Percentiles rank a stretch among this genome's conserved stretches.
Conservation (phyloP, 2,113 vertebrate species). For the Engraulis encrasicolus region DNA sequence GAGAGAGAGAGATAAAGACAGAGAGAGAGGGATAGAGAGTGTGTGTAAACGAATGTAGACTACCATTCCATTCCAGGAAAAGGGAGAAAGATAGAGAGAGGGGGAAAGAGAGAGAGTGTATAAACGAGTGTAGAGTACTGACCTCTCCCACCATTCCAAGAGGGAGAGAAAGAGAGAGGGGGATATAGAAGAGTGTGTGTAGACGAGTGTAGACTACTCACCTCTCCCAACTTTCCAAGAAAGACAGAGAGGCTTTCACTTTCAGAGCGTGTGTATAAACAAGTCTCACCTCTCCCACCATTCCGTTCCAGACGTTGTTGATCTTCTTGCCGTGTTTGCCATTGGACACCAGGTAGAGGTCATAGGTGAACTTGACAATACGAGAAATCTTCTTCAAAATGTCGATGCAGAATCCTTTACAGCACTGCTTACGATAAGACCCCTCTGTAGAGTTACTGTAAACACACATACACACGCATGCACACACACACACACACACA, state of each 20-base stretch:
- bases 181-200: background rate
- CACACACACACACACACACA: background rate
- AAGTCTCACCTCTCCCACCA: slow-evolving; percentile 97
- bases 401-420: slow-evolving; percentile 98
- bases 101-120: background rate
- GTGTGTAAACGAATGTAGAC: too few species aligned
- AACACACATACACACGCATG: slow-evolving; percentile 54
- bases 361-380: slow-evolving; percentile 96
- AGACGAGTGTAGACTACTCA: too few species aligned
- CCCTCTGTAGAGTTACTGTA: slow-evolving; percentile 92
- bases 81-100: background rate
- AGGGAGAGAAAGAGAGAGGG: background rate
- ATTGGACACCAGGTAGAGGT: slow-evolving; percentile 96
- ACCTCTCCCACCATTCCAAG: too few species aligned
- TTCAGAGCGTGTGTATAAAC: too few species aligned
- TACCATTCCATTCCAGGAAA: too few species aligned
- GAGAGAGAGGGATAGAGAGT: too few species aligned
- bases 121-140: background rate
- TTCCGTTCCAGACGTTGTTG: slow-evolving; percentile 97
- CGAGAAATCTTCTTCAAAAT: slow-evolving; percentile 96
- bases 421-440: slow-evolving; percentile 93
- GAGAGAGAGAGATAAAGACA: too few species aligned
- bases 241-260: background rate
- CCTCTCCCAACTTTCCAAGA: too few species aligned
- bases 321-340: slow-evolving; percentile 98